A percentile compares a stretch with the other conserved stretches of the same genome.
phyloP scores from a whole-genome alignment of 2,888 invertebrate genomes.

The Drosophila buzzatii region DNA sequence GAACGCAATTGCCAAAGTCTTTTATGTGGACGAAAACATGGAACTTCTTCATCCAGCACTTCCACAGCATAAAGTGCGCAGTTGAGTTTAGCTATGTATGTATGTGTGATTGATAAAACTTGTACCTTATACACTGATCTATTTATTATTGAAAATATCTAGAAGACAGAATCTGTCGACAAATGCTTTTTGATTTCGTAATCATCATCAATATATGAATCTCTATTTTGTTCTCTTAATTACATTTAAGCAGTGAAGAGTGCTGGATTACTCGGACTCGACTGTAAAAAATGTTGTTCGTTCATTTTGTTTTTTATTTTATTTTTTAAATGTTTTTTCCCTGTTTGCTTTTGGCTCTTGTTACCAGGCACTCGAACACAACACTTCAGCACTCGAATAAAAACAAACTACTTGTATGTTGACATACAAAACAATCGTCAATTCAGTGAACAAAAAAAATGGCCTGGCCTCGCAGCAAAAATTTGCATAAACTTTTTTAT shows the following conservation, averaged over 20 bases:
- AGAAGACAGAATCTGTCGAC: background rate
- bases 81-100: background rate
- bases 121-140: no score
- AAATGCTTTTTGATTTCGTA: background rate
- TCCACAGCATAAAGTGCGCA: background rate
- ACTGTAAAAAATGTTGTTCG: background rate
- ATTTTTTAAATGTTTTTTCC: background rate
- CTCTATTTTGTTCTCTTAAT: background rate
- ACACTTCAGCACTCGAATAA: conserved; percentile 30
- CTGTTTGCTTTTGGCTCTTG: background rate
- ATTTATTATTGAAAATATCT: background rate
- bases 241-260: background rate
- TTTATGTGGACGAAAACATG: background rate
- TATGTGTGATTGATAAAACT: background rate
- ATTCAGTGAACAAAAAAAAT: conserved; percentile 26
- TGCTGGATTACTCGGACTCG: background rate
- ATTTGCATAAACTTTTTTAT: conserved; percentile 72
- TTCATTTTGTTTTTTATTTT: background rate
- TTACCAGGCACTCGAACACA: conserved; percentile 11
- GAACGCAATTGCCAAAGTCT: background rate
- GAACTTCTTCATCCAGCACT: background rate
- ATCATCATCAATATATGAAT: background rate
- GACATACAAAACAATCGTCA: conserved; percentile 24
- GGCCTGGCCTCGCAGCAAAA: conserved; percentile 13
- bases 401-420: conserved; percentile 45